Percentiles rank a stretch among this genome's conserved stretches.
Conservation (phyloP, 2,113 vertebrate species). For the Paratilapia polleni region DNA sequence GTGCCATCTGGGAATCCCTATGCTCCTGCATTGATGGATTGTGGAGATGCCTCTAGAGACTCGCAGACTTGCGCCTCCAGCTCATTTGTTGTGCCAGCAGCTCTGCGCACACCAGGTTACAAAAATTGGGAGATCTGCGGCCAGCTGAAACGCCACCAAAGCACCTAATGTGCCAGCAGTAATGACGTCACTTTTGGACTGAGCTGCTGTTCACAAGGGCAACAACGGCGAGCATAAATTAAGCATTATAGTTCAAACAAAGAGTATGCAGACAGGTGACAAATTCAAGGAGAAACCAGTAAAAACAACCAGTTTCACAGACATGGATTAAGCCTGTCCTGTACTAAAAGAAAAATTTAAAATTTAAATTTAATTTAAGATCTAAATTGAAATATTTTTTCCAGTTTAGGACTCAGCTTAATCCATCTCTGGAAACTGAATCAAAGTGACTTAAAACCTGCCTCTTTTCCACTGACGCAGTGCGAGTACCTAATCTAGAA, state of each 20-base stretch:
- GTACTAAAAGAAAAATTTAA: neutral
- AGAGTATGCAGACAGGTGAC: neutral
- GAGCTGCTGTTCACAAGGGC: neutral
- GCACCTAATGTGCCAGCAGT: constrained; percentile 5
- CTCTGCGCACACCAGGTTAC: constrained; percentile 5
- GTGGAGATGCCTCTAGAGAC: constrained; percentile 5
- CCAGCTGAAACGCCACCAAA: constrained; percentile 10
- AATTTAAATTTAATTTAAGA: no score
- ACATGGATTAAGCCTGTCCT: neutral
- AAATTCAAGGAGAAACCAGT: neutral
- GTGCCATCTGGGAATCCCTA: constrained; percentile 8
- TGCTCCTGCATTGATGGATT: constrained; percentile 2
- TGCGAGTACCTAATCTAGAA: neutral
- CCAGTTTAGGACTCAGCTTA: neutral
- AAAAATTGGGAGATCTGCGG: neutral
- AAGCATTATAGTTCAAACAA: constrained; percentile 1
- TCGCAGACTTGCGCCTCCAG: constrained; percentile 7
- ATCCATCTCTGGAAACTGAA: neutral
- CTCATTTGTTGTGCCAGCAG: constrained; percentile 6
- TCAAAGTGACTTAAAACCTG: neutral
- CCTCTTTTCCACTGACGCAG: neutral
- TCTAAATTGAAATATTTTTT: neutral
- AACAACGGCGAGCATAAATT: neutral
- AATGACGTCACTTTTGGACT: constrained; percentile 3
- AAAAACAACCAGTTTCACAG: neutral